phyloP scores from a whole-genome alignment of 2,113 vertebrate species.

The Proterorhinus semilunaris region DNA sequence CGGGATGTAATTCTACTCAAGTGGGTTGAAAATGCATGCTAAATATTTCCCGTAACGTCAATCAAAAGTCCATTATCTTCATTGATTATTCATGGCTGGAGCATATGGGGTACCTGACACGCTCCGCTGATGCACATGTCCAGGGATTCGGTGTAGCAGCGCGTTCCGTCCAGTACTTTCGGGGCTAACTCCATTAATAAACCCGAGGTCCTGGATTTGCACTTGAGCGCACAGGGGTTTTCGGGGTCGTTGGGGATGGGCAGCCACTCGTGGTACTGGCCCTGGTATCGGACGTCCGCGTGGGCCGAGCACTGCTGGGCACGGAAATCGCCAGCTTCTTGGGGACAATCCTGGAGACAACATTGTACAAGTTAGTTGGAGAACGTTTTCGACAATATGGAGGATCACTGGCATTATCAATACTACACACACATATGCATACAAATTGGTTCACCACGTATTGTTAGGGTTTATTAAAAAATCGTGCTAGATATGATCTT shows the following conservation, averaged over 20 bases:
- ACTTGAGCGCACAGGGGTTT: conserved; percentile 92
- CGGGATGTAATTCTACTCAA: conserved; percentile 45
- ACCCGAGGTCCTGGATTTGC: conserved; percentile 81
- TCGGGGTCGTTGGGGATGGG: conserved; percentile 90
- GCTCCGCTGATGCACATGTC: conserved; percentile 97
- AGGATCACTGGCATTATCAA: no score
- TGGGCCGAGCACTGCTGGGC: conserved; percentile 97
- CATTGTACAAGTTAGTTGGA: background rate
- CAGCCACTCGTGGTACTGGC: conserved; percentile 92
- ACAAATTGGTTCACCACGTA: background rate
- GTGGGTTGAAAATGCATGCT: conserved; percentile 37
- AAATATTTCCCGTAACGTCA: conserved; percentile 56
- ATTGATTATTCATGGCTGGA: conserved; percentile 56
- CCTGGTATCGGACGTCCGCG: conserved; percentile 90
- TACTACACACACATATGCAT: no score
- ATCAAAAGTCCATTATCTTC: conserved; percentile 40
- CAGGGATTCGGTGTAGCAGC: conserved; percentile 94
- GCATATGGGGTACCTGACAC: conserved; percentile 84
- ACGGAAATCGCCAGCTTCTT: conserved; percentile 91
- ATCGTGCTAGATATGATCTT: no score
- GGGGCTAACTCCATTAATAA: conserved; percentile 90
- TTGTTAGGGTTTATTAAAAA: background rate
- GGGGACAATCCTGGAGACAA: conserved; percentile 84
- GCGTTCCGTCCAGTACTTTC: conserved; percentile 94
- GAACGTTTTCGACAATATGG: background rate